These are phyloP conservation scores for Salvelinus sp. DNA, from an alignment of 2,113 vertebrate species.

Conservation along the genomic window DNA sequence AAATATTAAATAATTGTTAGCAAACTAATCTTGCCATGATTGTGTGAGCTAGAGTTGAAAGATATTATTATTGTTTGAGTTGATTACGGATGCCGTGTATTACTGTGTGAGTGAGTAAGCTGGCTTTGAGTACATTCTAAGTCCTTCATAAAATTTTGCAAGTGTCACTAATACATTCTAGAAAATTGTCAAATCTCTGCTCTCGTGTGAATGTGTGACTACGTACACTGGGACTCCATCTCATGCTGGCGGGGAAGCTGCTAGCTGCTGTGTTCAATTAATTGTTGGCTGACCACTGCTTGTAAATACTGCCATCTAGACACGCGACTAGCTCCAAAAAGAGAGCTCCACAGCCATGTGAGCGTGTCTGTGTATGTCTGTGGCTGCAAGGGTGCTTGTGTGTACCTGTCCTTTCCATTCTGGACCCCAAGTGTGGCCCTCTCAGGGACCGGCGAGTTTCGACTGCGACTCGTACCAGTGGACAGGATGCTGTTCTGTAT, in stretches of 20 bases:
- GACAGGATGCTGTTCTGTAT: slow-evolving; percentile 80
- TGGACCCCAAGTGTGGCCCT: slow-evolving; percentile 75
- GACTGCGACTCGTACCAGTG: slow-evolving; percentile 77
- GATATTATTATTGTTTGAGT: neutral
- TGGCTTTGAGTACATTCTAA: neutral
- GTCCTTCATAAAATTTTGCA: neutral
- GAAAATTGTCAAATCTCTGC: neutral
- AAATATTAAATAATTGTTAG: neutral
- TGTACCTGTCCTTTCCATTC: slow-evolving; percentile 82
- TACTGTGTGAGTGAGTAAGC: neutral
- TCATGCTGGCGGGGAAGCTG: no score
- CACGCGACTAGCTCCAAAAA: neutral
- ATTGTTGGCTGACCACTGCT: neutral
- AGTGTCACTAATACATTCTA: neutral
- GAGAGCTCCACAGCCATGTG: neutral
- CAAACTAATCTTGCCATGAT: neutral
- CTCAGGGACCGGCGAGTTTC: slow-evolving; percentile 76
- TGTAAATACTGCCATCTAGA: slow-evolving; percentile 8
- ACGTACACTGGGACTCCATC: neutral
- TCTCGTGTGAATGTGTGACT: slow-evolving; percentile 7
- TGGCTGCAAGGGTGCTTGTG: neutral
- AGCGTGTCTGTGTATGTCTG: neutral
- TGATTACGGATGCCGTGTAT: neutral
- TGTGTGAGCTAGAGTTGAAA: neutral
- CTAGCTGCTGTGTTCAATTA: neutral